phyloP scores from a whole-genome alignment of 2,888 invertebrate species.

The Leuctra nigra region DNA sequence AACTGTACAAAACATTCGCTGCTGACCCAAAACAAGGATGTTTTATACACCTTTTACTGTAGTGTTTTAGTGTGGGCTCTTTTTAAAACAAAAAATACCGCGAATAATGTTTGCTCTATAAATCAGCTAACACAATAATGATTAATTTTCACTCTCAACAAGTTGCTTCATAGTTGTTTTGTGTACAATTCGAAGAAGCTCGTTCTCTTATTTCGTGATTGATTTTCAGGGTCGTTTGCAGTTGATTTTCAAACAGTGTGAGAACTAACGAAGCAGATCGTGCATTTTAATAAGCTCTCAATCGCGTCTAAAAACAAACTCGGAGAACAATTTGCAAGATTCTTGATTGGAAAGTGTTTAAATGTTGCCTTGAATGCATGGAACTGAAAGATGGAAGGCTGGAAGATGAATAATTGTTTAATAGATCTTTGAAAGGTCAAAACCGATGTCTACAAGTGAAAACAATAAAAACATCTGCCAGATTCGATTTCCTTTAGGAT shows the following conservation, averaged over 20 bases:
- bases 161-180: too few relatives aligned
- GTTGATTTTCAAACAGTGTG: not conserved
- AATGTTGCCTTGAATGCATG: constrained; percentile 1
- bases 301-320: not conserved
- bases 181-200: too few relatives aligned
- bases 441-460: not conserved
- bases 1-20: too few relatives aligned
- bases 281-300: constrained; percentile 1
- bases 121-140: too few relatives aligned
- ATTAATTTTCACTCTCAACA: too few relatives aligned
- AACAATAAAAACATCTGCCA: not conserved
- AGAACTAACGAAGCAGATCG: not conserved
- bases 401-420: constrained; percentile 4
- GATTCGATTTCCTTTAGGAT: too few relatives aligned
- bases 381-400: not conserved
- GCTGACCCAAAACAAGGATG: too few relatives aligned
- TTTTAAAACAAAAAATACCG: too few relatives aligned
- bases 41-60: too few relatives aligned
- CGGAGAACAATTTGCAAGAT: not conserved
- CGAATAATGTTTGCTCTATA: too few relatives aligned
- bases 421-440: not conserved
- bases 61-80: too few relatives aligned
- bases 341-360: constrained; percentile 11
- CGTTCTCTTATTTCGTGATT: too few relatives aligned
- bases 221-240: constrained; percentile 3